Base-by-base conservation (phyloP, 2,888 invertebrate species). In the Calliopum simillimum region DNA sequence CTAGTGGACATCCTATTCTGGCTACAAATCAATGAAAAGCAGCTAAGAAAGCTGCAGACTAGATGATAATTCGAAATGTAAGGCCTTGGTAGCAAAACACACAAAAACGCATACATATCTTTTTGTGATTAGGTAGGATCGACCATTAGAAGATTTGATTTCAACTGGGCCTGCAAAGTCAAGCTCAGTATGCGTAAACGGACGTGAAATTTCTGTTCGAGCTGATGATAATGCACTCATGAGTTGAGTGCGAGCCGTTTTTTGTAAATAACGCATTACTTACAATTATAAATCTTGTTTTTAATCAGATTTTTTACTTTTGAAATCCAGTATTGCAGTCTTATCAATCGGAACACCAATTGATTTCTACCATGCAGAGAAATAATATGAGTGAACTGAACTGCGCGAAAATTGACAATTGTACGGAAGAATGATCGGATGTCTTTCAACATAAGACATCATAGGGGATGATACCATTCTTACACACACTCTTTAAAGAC, bases 71-170 rank as follows among this genome's bases (percentile, higher is more conserved):
- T 70, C 70, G 14, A 71, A 56, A 33, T 70, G 73, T 14, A 72
- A 67, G 1, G 67, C 75, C 19, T 73, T 75, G 4, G 75, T 75
- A 1, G 69, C 67, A 13, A 73, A 73, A 23, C 73, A 73, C n/a
- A 75, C 64, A 49, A 75, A 75, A 0, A 73, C 49, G 0, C 68
- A 69, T 12, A 73, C 71, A 33, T 72, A 75, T 0, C 70, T 66
- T 46, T 70, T 70, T 11, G 70, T 62, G 6, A 55, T 33, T 2
- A 41, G 6, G 16, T 61, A 66, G 25, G 49, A 19, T 12, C 71
- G 51, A 2, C 71, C 71, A 13, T 58, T 59, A 23, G 19, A 68
- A 44, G n/a, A 51, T 46, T 59, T 43, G n/a, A 68, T 68, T 6
- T 68, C 61, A 25, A 71, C 68, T 2, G 71, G 68, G 21, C 71